Conservation (phyloP, 2,888 invertebrate species). For the Polia nebulosa region DNA sequence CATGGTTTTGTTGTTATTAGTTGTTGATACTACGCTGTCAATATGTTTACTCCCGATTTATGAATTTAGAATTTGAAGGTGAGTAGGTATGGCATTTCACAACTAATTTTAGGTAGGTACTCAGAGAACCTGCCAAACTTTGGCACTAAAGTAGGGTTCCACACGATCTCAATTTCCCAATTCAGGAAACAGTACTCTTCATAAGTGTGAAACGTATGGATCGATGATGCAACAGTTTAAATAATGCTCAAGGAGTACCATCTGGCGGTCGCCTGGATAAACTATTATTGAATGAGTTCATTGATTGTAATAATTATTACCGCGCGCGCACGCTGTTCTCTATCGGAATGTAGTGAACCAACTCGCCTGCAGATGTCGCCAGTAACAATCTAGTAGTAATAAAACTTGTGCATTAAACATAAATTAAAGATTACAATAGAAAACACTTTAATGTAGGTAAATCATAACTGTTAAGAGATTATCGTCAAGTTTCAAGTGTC, state of each 20-base stretch:
- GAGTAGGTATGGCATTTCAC: not conserved
- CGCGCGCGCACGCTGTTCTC: not conserved
- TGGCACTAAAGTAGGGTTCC: not conserved
- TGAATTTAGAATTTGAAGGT: not conserved
- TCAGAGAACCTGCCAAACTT: not conserved
- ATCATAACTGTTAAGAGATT: too few relatives aligned
- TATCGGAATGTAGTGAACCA: slow-evolving; percentile 1
- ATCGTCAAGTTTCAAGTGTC: too few relatives aligned
- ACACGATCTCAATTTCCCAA: not conserved
- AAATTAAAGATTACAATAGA: too few relatives aligned
- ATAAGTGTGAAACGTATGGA: not conserved
- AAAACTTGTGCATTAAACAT: not conserved
- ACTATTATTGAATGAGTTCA: slow-evolving; percentile 4
- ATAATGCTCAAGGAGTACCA: not conserved
- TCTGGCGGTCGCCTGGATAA: slow-evolving; percentile 1
- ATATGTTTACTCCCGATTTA: too few relatives aligned
- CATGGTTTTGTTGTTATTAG: too few relatives aligned
- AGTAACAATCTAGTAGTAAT: not conserved
- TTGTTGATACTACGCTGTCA: too few relatives aligned
- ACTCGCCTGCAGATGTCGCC: slow-evolving; percentile 33
- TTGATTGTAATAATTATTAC: not conserved
- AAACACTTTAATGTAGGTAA: too few relatives aligned
- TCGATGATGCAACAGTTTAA: too few relatives aligned
- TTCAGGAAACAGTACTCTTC: not conserved
- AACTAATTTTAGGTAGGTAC: not conserved